Evolutionary conservation across 2,113 vertebrate genomes (phyloP).

Genomic region (Rallus limicola): DNA sequence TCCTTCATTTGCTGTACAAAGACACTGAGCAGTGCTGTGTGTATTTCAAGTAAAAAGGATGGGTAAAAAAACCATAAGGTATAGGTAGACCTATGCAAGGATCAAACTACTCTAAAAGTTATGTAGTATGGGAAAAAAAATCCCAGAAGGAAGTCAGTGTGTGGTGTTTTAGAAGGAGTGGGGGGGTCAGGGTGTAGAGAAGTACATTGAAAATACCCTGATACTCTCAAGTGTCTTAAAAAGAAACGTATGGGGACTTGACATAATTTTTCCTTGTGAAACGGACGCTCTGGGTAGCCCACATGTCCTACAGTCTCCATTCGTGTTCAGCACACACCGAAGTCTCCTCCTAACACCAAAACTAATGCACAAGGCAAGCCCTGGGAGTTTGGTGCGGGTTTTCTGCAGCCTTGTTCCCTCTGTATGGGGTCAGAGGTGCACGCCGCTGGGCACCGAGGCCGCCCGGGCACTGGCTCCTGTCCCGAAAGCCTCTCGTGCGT

Average conservation of each 20-base stretch:
- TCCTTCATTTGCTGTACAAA: neutral
- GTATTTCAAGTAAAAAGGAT: neutral
- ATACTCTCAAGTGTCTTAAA: neutral
- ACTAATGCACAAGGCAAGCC: neutral
- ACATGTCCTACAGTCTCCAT: accelerated
- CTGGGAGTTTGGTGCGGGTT: too few relatives aligned
- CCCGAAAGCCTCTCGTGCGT: accelerated
- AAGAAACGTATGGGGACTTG: neutral
- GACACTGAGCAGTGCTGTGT: neutral
- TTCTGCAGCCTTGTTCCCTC: too few relatives aligned
- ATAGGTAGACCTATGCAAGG: neutral
- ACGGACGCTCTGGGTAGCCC: neutral
- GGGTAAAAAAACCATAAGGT: neutral
- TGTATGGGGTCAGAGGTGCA: too few relatives aligned
- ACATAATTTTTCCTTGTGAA: neutral
- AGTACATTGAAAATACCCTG: neutral
- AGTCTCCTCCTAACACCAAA: accelerated
- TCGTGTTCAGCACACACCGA: accelerated
- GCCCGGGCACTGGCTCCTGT: accelerated
- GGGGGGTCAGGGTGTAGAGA: too few relatives aligned
- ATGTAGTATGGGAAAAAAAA: neutral
- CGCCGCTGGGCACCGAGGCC: too few relatives aligned
- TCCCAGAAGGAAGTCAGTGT: neutral
- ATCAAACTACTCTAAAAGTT: neutral
- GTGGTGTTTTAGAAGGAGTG: neutral